These are phyloP conservation scores for Graptemys geographica DNA, from an alignment of 2,797 vertebrate genomes.

Conservation along the genomic window DNA sequence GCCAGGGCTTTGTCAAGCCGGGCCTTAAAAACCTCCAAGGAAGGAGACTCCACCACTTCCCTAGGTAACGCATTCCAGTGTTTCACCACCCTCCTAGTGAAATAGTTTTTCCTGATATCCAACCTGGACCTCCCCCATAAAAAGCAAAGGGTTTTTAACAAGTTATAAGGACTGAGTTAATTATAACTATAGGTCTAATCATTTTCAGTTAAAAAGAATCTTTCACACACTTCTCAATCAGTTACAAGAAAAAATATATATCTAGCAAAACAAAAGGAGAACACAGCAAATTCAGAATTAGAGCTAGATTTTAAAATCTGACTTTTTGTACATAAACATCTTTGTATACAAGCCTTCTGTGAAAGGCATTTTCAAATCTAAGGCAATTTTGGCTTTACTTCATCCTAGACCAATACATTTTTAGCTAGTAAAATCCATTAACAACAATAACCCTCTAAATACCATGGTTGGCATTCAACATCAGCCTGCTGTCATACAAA, in stretches of 20 bases:
- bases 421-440: not conserved
- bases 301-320: not conserved
- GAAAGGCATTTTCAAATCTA: rapidly evolving
- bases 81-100: too few species aligned
- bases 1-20: too few species aligned
- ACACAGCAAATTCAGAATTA: rapidly evolving
- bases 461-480: not conserved
- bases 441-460: not conserved
- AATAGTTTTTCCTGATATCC: too few species aligned
- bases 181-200: not conserved
- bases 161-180: not conserved
- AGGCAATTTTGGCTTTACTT: not conserved
- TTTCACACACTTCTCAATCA: not conserved
- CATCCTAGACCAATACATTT: not conserved
- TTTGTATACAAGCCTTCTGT: rapidly evolving
- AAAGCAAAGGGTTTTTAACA: not conserved
- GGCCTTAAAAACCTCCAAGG: too few species aligned
- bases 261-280: not conserved
- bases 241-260: not conserved
- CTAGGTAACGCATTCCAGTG: too few species aligned
- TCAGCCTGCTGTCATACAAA: not conserved
- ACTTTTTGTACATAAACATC: not conserved
- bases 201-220: not conserved
- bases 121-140: too few species aligned
- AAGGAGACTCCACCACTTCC: too few species aligned